Conservation (phyloP, 2,113 vertebrate genomes). For the Emberiza fucata region DNA sequence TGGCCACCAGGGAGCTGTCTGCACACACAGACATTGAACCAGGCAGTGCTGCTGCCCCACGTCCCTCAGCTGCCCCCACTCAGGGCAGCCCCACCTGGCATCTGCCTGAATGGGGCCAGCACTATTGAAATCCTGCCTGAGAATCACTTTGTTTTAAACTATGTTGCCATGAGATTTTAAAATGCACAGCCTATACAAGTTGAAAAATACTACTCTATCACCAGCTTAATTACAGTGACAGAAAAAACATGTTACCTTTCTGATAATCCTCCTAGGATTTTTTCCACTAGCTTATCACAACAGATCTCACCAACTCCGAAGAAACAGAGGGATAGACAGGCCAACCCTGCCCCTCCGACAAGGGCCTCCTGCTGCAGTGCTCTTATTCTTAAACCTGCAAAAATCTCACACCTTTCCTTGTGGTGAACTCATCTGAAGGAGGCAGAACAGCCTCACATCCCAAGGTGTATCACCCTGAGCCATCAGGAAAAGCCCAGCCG, state of each 20-base stretch:
- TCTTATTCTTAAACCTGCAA: neutral
- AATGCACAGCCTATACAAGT: neutral
- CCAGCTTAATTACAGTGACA: neutral
- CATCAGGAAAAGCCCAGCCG: fast-evolving
- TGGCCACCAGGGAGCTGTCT: fast-evolving
- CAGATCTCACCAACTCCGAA: neutral
- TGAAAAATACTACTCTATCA: neutral
- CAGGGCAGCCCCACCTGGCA: neutral
- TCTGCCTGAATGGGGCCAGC: fast-evolving
- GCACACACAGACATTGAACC: neutral
- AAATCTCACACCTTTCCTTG: neutral
- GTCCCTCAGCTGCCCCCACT: neutral
- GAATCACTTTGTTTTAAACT: neutral
- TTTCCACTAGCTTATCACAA: neutral
- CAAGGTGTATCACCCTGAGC: neutral
- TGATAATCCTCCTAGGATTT: neutral
- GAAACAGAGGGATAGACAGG: neutral
- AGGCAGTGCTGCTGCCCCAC: fast-evolving
- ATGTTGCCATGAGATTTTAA: neutral
- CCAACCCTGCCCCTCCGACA: neutral
- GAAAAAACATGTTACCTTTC: neutral
- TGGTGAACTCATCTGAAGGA: neutral
- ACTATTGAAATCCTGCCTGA: neutral
- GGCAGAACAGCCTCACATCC: neutral
- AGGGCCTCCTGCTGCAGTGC: neutral